These are phyloP conservation scores for Epirrhoe tristata DNA, from an alignment of 2,888 invertebrate species.

Conservation along the genomic window DNA sequence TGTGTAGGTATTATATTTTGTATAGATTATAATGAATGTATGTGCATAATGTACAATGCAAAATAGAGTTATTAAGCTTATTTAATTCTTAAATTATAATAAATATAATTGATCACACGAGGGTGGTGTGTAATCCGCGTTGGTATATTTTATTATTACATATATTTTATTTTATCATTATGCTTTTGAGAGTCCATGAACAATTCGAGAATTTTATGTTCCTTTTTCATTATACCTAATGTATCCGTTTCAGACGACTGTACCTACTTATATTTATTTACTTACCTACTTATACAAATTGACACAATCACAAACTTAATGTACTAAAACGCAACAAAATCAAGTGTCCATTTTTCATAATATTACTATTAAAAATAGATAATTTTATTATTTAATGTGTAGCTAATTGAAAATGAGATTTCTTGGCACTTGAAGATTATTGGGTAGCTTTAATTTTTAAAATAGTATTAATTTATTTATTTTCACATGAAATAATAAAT, in stretches of 20 bases:
- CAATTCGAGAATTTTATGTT: too few relatives aligned
- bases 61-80: not conserved
- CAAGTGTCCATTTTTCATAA: not conserved
- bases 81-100: slow-evolving; percentile 2
- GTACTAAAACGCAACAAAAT: too few relatives aligned
- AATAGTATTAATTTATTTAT: slow-evolving; percentile 44
- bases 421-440: slow-evolving; percentile 21
- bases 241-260: too few relatives aligned
- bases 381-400: not conserved
- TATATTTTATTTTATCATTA: not conserved
- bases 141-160: not conserved
- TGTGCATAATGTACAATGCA: slow-evolving; percentile 11
- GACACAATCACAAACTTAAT: too few relatives aligned
- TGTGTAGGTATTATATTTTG: slow-evolving; percentile 11
- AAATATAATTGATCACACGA: not conserved
- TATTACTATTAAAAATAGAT: not conserved
- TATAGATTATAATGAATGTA: not conserved
- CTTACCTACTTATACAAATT: too few relatives aligned
- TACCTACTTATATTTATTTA: too few relatives aligned
- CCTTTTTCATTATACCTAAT: too few relatives aligned
- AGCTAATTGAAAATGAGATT: slow-evolving; percentile 4
- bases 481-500: slow-evolving; percentile 17
- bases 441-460: slow-evolving; percentile 45
- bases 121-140: too few relatives aligned
- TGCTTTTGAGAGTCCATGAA: too few relatives aligned